These are phyloP conservation scores for Chaitophorus viminalis DNA, from an alignment of 2,888 invertebrate species.

Conservation along the genomic window DNA sequence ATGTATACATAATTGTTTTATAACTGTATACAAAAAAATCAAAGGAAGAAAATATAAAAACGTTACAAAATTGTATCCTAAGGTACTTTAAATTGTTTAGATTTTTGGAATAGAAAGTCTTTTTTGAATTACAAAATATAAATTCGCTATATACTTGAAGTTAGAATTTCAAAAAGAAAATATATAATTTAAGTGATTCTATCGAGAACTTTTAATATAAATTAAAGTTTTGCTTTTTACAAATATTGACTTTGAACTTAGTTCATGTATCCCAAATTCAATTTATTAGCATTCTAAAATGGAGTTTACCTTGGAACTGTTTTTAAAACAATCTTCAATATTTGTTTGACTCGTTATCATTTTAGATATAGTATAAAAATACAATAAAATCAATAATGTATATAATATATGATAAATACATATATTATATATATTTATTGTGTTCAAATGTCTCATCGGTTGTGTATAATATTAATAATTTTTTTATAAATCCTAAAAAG, in stretches of 20 bases:
- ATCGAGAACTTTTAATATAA: slow-evolving; percentile 21
- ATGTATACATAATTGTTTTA: not conserved
- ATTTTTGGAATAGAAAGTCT: not conserved
- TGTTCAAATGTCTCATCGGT: no score
- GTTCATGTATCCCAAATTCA: not conserved
- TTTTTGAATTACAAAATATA: slow-evolving; percentile 16
- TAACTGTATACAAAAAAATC: not conserved
- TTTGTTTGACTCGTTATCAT: not conserved
- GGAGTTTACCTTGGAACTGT: not conserved
- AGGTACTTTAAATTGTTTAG: not conserved
- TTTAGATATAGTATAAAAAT: not conserved
- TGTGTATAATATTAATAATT: no score
- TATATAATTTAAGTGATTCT: slow-evolving; percentile 23
- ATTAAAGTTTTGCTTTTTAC: slow-evolving; percentile 24
- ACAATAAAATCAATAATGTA: not conserved
- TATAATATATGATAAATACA: no score
- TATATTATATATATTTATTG: no score
- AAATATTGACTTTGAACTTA: slow-evolving; percentile 45
- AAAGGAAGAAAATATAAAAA: not conserved
- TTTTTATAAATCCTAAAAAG: no score
- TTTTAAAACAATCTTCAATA: not conserved
- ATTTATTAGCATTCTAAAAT: not conserved
- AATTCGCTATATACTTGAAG: not conserved
- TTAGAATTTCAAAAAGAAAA: slow-evolving; percentile 38
- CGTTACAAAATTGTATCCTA: not conserved